These are phyloP conservation scores for Ptyas mucosa DNA, from an alignment of 2,113 vertebrate species.

Conservation along the genomic window DNA sequence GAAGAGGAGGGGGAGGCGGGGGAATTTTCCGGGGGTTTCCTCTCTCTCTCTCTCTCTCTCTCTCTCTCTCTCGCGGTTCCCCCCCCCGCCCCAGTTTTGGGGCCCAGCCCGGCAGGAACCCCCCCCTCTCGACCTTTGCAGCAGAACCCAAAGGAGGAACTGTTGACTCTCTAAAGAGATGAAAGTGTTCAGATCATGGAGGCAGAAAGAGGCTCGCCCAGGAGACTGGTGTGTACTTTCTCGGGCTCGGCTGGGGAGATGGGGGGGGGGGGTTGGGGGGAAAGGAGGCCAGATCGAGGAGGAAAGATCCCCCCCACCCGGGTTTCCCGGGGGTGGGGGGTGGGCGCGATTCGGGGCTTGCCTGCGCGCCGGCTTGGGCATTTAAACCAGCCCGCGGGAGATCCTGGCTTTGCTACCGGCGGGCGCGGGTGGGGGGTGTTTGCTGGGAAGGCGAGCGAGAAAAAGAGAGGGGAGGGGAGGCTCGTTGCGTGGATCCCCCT, in stretches of 20 bases:
- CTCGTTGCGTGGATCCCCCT: background rate
- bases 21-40: background rate
- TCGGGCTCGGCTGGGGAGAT: conserved; percentile 66
- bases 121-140: conserved; percentile 11
- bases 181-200: conserved; percentile 85
- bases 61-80: conserved; percentile 41
- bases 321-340: background rate
- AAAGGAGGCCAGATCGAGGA: background rate
- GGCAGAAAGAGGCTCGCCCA: conserved; percentile 86
- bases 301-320: background rate
- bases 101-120: conserved; percentile 42
- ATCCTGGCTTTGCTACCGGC: background rate
- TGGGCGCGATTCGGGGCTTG: background rate
- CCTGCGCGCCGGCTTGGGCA: background rate
- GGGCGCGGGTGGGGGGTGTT: background rate
- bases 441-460: too few species aligned
- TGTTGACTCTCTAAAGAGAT: conserved; percentile 73
- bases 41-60: too few species aligned
- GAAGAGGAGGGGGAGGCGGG: background rate
- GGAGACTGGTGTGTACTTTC: conserved; percentile 92
- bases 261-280: conserved; percentile 48
- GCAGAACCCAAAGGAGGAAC: conserved; percentile 67
- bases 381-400: background rate
- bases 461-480: background rate
- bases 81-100: conserved; percentile 23